phyloP scores from a whole-genome alignment of 2,888 invertebrate genomes.

The Lamellibrachia satsuma region DNA sequence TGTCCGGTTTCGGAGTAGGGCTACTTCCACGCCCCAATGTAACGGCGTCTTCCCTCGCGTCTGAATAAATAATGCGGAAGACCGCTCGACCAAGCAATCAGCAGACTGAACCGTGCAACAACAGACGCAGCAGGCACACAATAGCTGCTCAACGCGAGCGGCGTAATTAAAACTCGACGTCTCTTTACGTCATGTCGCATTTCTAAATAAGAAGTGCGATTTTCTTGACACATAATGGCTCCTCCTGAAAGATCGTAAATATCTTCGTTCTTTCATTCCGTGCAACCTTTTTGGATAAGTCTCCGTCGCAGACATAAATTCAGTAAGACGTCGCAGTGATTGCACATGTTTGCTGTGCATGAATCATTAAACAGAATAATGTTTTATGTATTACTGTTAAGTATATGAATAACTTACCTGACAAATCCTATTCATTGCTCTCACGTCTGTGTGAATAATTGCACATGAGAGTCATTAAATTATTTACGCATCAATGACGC shows the following conservation, averaged over 20 bases:
- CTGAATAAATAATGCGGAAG: constrained; percentile 12
- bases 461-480: no score
- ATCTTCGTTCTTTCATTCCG: not conserved
- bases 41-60: not conserved
- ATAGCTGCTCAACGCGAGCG: not conserved
- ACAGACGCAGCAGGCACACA: not conserved
- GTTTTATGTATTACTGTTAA: not conserved
- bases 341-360: not conserved
- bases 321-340: not conserved
- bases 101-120: not conserved
- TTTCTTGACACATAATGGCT: not conserved
- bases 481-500: no score
- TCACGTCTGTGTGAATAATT: not conserved
- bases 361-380: not conserved
- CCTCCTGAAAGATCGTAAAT: not conserved
- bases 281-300: not conserved
- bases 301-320: not conserved
- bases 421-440: not conserved
- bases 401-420: not conserved
- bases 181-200: not conserved
- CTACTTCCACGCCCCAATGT: not conserved
- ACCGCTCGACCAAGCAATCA: not conserved
- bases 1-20: not conserved
- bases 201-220: not conserved
- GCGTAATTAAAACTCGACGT: not conserved